Evolutionary conservation across 2,888 invertebrate species (phyloP), one percentile per base, ranked within the genome.

Genomic region (Callyntrura sp.): DNA sequence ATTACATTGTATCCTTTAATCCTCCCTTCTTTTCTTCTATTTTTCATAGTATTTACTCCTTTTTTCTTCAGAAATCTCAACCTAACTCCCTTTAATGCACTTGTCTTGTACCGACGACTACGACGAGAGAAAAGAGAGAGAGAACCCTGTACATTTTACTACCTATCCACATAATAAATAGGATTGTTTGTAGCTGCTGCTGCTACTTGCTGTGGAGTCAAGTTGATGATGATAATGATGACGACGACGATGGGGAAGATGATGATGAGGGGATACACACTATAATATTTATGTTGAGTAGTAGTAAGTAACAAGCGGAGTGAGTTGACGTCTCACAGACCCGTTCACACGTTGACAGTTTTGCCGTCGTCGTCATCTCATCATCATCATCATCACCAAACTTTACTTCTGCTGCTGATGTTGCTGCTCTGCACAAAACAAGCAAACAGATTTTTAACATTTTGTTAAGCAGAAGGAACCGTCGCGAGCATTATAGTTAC

Each of bases 311-410:
- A 62, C n/a, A n/a, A n/a, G 85, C 73, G 1, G 60, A 81, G 51
- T 23, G 35, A 73, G 85, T 85, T 85, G 85, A 88, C 88, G 88
- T 88, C 81, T 88, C 76, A 76, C 73, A 73, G 43, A 60, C 65
- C 60, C 65, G 28, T 86, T 86, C 88, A 88, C 88, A 88, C 88
- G 88, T 88, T 88, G 88, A 88, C 88, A 88, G 88, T 88, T 88
- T 82, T 70, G 3, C 70, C 79, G 78, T 78, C 78, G 25, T 65
- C 48, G 9, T 35, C 65, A 65, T 65, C n/a, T n/a, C 43, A 55
- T 14, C 81, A 35, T 45, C 82, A 28, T 65, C 82, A 68, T 28
- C 51, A 51, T 6, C 43, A 25, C 14, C 76, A 57, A 57, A 57
- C 11, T 43, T 23, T 4, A 73, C 68, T 68, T 9, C 28, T n/a